Percentiles rank a stretch among this genome's conserved stretches.
Evolutionary conservation across 2,797 vertebrate genomes (phyloP).

Genomic region (Falco rusticolus): DNA sequence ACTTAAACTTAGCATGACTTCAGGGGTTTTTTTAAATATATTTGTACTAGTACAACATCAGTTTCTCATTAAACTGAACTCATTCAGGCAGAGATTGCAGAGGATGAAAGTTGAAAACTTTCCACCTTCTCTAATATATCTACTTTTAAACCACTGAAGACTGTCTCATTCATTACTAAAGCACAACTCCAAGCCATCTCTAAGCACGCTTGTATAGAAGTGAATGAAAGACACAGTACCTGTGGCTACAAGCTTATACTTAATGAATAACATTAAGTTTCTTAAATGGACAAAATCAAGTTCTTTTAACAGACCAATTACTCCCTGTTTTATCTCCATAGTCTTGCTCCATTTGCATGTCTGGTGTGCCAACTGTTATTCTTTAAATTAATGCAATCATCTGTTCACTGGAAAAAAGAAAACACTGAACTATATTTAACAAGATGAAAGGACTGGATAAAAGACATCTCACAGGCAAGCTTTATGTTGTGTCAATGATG

Average conservation of each 20-base stretch:
- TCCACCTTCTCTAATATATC: background rate
- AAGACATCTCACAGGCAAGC: background rate
- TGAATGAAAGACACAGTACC: background rate
- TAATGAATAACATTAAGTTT: background rate
- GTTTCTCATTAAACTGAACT: slow-evolving; percentile 34
- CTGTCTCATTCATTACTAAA: background rate
- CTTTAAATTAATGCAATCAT: slow-evolving; percentile 36
- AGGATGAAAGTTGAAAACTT: slow-evolving; percentile 16
- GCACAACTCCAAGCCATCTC: background rate
- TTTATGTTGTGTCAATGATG: background rate
- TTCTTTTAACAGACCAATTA: background rate
- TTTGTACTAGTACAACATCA: slow-evolving; percentile 17
- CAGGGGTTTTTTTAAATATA: background rate
- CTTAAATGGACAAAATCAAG: slow-evolving; percentile 13
- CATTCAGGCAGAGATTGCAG: background rate
- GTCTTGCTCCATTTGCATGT: background rate
- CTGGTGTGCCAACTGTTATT: background rate
- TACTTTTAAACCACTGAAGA: slow-evolving; percentile 17
- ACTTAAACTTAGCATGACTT: slow-evolving; percentile 68
- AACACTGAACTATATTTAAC: background rate
- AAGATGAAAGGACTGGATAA: slow-evolving; percentile 17
- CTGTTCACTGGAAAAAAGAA: background rate
- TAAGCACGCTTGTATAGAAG: background rate
- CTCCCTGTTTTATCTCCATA: slow-evolving; percentile 1
- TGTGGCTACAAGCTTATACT: background rate